A percentile compares a stretch with the other conserved stretches of the same genome.
Evolutionary conservation across 2,113 vertebrate species (phyloP).

Genomic region (Upupa epops): DNA sequence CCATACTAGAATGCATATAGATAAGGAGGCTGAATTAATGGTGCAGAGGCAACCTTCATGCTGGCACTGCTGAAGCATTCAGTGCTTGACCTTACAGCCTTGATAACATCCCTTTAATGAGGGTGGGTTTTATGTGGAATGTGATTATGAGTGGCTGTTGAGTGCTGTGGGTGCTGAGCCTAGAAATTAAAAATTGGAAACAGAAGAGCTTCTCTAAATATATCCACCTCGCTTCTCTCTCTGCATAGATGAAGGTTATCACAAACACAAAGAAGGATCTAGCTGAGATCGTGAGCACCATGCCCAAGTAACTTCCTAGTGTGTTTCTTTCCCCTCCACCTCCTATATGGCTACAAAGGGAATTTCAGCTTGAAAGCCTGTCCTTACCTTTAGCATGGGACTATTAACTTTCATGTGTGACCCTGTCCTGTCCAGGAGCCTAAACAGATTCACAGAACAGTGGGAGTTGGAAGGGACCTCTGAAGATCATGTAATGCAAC

Average conservation of each 20-base stretch:
- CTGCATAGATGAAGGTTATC: neutral
- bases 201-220: neutral
- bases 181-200: constrained; percentile 11
- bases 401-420: neutral
- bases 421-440: neutral
- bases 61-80: neutral
- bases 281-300: neutral
- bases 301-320: neutral
- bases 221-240: neutral
- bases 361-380: neutral
- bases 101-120: neutral
- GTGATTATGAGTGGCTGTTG: neutral
- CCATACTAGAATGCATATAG: neutral
- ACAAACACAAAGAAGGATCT: neutral
- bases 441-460: neutral
- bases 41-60: neutral
- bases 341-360: neutral
- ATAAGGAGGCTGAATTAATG: neutral
- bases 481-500: too few relatives aligned
- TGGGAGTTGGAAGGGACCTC: too few relatives aligned
- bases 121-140: neutral
- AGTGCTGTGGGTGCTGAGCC: neutral
- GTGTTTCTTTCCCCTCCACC: neutral
- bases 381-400: neutral
- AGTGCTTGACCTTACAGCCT: neutral